These are phyloP conservation scores for Rafetus swinhoei DNA, from an alignment of 2,113 vertebrate species.

Conservation along the genomic window DNA sequence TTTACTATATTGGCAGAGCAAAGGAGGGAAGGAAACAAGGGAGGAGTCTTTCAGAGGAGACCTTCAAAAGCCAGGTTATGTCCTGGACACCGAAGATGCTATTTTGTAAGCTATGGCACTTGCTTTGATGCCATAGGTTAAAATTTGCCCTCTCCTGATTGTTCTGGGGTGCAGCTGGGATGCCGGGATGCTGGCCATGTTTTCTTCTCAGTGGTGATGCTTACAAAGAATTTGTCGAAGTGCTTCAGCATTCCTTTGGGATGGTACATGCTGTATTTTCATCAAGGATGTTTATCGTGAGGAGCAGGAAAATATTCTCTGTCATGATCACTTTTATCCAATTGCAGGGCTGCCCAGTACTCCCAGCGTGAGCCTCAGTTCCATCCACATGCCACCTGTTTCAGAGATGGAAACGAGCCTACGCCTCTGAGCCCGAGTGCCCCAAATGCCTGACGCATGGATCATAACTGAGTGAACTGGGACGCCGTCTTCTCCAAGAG, in stretches of 20 bases:
- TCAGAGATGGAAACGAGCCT: background rate
- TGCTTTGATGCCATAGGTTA: background rate
- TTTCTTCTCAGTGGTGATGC: background rate
- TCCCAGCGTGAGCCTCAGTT: background rate
- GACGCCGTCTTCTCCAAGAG: rapidly evolving
- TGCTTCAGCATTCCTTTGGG: background rate
- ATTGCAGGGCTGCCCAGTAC: background rate
- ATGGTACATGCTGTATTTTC: background rate
- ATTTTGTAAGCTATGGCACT: background rate
- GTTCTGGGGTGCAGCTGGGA: background rate
- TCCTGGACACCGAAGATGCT: background rate
- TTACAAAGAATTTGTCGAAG: background rate
- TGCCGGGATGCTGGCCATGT: background rate
- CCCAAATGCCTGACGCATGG: rapidly evolving
- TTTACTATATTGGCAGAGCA: background rate
- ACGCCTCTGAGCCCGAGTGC: background rate
- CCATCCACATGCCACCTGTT: background rate
- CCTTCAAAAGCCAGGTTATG: background rate
- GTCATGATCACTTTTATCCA: background rate
- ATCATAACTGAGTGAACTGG: background rate
- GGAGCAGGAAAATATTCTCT: background rate
- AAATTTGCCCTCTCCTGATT: background rate
- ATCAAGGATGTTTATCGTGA: background rate
- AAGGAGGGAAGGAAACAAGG: background rate
- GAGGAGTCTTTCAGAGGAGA: background rate